phyloP scores from a whole-genome alignment of 2,888 invertebrate species.

The Oligia fasciuncula region DNA sequence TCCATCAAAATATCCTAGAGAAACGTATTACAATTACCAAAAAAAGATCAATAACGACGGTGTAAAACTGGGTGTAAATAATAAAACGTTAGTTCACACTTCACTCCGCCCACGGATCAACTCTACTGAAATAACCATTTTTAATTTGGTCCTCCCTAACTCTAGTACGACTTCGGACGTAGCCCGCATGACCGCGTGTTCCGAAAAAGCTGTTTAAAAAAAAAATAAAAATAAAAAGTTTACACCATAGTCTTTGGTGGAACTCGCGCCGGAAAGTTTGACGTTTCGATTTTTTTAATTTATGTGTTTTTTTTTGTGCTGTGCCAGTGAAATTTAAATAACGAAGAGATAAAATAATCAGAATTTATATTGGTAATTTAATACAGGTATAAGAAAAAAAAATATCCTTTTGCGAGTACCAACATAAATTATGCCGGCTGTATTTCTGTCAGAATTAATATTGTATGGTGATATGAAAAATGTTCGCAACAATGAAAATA shows the following conservation, averaged over 20 bases:
- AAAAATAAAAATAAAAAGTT: constrained; percentile 23
- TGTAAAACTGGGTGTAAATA: constrained; percentile 59
- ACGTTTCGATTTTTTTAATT: constrained; percentile 30
- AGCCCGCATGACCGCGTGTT: constrained; percentile 57
- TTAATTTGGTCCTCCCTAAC: constrained; percentile 71
- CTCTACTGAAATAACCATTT: constrained; percentile 77
- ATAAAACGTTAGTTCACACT: constrained; percentile 66
- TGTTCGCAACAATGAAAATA: not conserved
- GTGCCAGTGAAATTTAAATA: constrained; percentile 13
- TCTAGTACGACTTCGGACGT: constrained; percentile 68
- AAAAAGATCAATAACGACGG: constrained; percentile 29
- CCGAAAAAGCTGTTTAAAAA: constrained; percentile 49
- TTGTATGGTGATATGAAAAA: not conserved
- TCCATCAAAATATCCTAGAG: not conserved
- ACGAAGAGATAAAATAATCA: not conserved
- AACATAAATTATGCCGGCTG: not conserved
- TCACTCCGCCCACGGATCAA: constrained; percentile 73
- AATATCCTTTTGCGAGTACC: not conserved
- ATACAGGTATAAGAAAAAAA: constrained; percentile 1
- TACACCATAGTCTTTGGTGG: constrained; percentile 14
- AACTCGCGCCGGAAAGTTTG: constrained; percentile 56
- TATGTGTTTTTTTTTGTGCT: constrained; percentile 6
- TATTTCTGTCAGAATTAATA: not conserved
- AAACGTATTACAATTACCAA: not conserved
- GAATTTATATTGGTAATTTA: constrained; percentile 9